Evolutionary conservation across 2,113 vertebrate genomes (phyloP), one percentile per base, ranked within the genome.

Genomic region (Leptocoma aspasia): DNA sequence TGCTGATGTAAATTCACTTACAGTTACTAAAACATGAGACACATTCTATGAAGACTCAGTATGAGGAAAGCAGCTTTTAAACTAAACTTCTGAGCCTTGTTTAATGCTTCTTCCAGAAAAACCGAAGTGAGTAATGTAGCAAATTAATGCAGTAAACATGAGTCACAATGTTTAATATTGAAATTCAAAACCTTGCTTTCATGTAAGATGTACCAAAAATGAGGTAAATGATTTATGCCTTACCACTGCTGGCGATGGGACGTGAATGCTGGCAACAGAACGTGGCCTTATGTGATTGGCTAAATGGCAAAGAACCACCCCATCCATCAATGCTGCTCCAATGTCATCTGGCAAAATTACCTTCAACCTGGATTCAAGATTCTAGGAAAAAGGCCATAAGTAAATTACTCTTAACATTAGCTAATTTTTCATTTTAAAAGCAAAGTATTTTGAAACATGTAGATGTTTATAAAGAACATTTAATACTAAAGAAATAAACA

Each of bases 161-260:
- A 86, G 6, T 81, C 54, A 77, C 14, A 5, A 37, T 23, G 35
- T 22, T 78, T 41, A 60, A 28, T 13, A 63, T 0, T 27, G 42
- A 66, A 59, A 37, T 77, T 35, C 42, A 70, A 44, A 68, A 59
- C 33, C 5, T 72, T 77, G 7, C 53, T 91, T 70, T 59, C 19
- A 70, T 2, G 0, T 6, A 23, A 17, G 35, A 49, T 17, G 33
- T 11, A 73, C 27, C 16, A 44, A 2, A 73, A 81, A 39, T 9
- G 23, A 89, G 39, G 60, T 7, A 39, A 54, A 64, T 23, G 42
- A 90, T 98, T 99, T 97, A 24, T 26, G 68, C 75, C 98, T 99
- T 97, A 99, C 99, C 98, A 99, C 99, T 95, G 99, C 99, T 95
- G 99, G 99, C 37, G 99, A 99, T 49, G 99, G 99, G 27, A 99